Evolutionary conservation across 2,888 invertebrate genomes (phyloP).

Genomic region (Dicyrtomina minuta): DNA sequence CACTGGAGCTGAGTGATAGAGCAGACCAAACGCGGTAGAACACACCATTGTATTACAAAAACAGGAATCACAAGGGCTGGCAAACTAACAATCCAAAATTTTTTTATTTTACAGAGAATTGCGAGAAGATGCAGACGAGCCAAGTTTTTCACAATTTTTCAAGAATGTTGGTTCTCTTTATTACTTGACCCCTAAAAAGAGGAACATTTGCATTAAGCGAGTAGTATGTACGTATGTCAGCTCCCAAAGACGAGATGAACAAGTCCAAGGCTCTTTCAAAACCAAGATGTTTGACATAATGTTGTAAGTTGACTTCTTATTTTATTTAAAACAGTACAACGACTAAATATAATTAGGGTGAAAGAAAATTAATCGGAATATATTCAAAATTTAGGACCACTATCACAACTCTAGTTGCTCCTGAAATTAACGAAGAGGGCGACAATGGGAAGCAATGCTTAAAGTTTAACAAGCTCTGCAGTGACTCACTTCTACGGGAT

Average conservation of each 20-base stretch:
- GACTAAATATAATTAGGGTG: not conserved
- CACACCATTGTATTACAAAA: not conserved
- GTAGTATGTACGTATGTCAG: conserved; percentile 48
- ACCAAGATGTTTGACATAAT: conserved; percentile 50
- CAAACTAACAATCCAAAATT: too few species aligned
- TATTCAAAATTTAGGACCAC: conserved; percentile 38
- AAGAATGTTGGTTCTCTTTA: conserved; percentile 51
- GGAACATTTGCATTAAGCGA: conserved; percentile 51
- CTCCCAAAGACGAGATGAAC: conserved; percentile 42
- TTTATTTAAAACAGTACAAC: not conserved
- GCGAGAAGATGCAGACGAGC: conserved; percentile 28
- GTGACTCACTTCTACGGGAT: conserved; percentile 47
- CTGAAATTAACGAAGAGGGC: conserved; percentile 41
- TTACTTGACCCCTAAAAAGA: conserved; percentile 48
- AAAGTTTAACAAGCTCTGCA: conserved; percentile 48
- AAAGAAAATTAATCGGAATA: not conserved
- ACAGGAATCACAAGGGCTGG: not conserved
- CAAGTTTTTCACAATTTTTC: conserved; percentile 50
- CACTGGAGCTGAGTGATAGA: conserved; percentile 37
- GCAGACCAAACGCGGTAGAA: conserved; percentile 10
- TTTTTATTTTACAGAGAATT: conserved; percentile 21
- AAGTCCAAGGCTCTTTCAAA: conserved; percentile 33
- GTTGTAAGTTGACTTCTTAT: conserved; percentile 42
- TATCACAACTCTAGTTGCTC: conserved; percentile 48
- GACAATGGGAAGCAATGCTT: conserved; percentile 39